Base-by-base conservation (phyloP, 2,113 vertebrate species). In the Chaetura pelagica region DNA sequence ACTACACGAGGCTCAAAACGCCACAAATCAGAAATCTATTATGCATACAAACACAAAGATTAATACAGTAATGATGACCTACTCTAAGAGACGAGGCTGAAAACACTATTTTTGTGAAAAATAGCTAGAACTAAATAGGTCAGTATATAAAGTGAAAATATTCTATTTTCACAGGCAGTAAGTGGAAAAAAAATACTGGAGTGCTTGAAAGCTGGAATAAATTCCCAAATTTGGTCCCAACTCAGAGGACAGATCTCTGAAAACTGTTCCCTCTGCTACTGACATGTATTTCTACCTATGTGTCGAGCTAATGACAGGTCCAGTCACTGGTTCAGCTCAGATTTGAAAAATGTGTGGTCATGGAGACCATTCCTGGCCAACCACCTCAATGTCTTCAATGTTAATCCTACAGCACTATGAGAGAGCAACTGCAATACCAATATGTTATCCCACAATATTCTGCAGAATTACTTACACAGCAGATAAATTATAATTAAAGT, bases 401-500 rank as follows among this genome's bases (percentile, higher is more conserved):
- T 59, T 55, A 76, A 79, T 73, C 71, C 61, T 13, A 26, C 0
- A 84, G 55, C 12, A 46, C 32, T 40, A 64, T 0, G 3, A 68
- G 51, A 90, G 7, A 82, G 78, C 26, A 91, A 66, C 3, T 77
- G 72, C 63, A 77, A 30, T 19, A 46, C 8, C 55, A 77, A 5
- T 76, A 58, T 32, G 17, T 54, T 82, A 87, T 61, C 27, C 35
- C 54, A 81, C 40, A 58, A 7, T 26, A 58, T 68, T 94, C 68
- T 89, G 12, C 73, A 82, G 40, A 83, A 86, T 78, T 90, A 87
- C 54, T 82, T 89, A 80, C 64, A 84, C 1, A 89, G 88, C 22
- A 87, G 61, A 94, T 92, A 44, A 92, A 88, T 88, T 84, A 84
- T 81, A 93, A 95, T 88, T 95, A 90, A 93, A 94, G 85, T 55